phyloP scores from a whole-genome alignment of 1,140 invertebrate genomes.

The Aphaenogaster floridana region DNA sequence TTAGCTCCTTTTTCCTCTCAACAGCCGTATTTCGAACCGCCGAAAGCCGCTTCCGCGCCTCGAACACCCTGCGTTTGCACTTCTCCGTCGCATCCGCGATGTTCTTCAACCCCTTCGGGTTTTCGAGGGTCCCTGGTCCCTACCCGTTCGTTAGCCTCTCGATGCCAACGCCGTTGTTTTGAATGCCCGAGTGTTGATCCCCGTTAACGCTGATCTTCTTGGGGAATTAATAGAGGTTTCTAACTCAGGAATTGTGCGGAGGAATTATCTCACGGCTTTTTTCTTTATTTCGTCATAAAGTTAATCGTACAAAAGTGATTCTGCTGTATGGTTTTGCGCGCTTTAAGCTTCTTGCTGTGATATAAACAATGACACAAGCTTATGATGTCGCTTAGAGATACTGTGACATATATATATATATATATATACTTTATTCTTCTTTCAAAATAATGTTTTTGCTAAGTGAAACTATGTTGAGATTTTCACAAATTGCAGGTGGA shows the following conservation, averaged over 20 bases:
- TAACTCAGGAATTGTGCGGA: not conserved
- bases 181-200: not conserved
- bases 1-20: constrained; percentile 70
- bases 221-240: not conserved
- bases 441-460: not conserved
- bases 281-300: not conserved
- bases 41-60: not conserved
- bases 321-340: not conserved
- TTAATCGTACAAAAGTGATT: not conserved
- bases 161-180: not conserved
- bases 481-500: constrained; percentile 79
- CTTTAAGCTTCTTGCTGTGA: not conserved
- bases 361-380: constrained; percentile 2
- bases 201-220: not conserved
- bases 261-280: not conserved
- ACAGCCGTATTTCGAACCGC: not conserved
- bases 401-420: too few species aligned
- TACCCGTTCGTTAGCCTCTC: not conserved
- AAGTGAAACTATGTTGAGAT: not conserved
- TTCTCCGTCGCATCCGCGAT: not conserved
- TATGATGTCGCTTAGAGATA: not conserved
- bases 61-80: too few species aligned
- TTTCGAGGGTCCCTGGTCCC: not conserved
- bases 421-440: constrained; percentile 9
- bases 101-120: not conserved